Base-by-base conservation (phyloP, 2,888 invertebrate genomes). In the Netelia melanura region DNA sequence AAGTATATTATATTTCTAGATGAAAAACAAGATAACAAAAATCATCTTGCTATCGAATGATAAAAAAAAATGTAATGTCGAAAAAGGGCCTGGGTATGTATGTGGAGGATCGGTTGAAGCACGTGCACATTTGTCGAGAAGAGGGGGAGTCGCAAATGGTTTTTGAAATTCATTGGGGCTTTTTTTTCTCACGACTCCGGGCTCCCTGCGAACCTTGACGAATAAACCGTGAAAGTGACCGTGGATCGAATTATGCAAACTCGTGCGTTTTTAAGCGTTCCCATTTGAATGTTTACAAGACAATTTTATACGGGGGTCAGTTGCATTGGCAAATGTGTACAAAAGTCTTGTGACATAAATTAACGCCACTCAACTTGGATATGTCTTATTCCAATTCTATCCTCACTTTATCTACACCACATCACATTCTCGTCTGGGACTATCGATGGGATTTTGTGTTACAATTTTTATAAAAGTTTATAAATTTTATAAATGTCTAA, bases 211-310 rank as follows among this genome's bases (percentile, higher is more conserved):
- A 86, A 74, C 48, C 86, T 90, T 91, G 87, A 89, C 91, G 89
- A 91, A 92, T 87, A 68, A 87, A 75, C 90, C 92, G 87, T 92
- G 92, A 92, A 92, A 92, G 89, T 86, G 88, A 86, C 89, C 87
- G 90, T 89, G 88, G 89, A 86, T 87, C 89, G 88, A 89, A 86
- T 88, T 90, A 91, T 90, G 91, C 92, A 92, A 90, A 91, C 89
- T 89, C 62, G 85, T 78, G 67, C 82, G 52, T 48, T 62, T 62
- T 43, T 56, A 77, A 82, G 75, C 81, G 83, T 83, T 70, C 67
- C 30, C 44, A 56, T 72, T 81, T 88, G 81, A 87, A 87, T 89
- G 87, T 88, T 90, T 88, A 87, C 84, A 70, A 61, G 80, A 78
- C 83, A 75, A 91, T 87, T 89, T 85, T 83, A 67, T 75, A 80